phyloP scores from a whole-genome alignment of 2,888 invertebrate species.

The Thalpophila matura region DNA sequence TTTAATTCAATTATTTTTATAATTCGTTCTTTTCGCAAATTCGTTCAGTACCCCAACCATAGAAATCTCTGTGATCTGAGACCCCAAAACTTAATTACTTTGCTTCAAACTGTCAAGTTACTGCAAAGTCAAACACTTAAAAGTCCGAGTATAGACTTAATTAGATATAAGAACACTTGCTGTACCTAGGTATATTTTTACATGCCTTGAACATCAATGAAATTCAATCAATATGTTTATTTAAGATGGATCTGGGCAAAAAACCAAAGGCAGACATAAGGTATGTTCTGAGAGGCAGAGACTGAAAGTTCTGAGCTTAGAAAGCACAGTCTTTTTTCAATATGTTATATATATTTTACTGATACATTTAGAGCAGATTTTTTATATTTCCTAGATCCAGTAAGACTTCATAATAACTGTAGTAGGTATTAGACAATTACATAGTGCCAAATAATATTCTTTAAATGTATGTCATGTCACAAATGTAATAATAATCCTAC shows the following conservation, averaged over 20 bases:
- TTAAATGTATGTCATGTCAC: background rate
- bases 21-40: no score
- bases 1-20: no score
- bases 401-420: slow-evolving; percentile 9
- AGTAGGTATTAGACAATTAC: no score
- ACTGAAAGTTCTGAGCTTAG: slow-evolving; percentile 41
- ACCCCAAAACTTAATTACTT: no score
- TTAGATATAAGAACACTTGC: slow-evolving; percentile 21
- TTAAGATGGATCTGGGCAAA: no score
- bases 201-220: background rate
- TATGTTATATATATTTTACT: slow-evolving; percentile 11
- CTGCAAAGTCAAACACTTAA: no score
- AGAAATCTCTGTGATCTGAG: no score
- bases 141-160: no score
- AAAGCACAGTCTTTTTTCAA: slow-evolving; percentile 30
- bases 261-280: slow-evolving; percentile 11
- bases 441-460: slow-evolving; percentile 36
- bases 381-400: slow-evolving; percentile 10
- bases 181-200: background rate
- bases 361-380: slow-evolving; percentile 19
- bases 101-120: no score
- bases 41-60: no score
- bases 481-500: background rate
- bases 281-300: slow-evolving; percentile 39
- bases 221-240: background rate